Base-by-base conservation (phyloP, 2,888 invertebrate species). In the Zygothrica quintamaculata region DNA sequence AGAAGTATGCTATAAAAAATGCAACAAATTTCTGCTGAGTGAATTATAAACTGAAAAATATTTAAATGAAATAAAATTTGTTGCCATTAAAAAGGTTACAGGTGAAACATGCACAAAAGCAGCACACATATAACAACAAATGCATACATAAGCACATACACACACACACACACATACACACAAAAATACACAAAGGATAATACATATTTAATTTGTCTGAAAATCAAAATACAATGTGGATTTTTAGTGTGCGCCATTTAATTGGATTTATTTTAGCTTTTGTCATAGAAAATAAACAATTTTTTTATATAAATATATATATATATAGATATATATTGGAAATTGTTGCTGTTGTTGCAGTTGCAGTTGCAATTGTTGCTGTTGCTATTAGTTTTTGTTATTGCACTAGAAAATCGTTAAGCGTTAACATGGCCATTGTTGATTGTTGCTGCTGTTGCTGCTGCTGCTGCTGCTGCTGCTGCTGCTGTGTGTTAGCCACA, bases 351-450 rank as follows among this genome's bases (percentile, higher is more conserved):
- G 5, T 13, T 34, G 34, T 1, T 15, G 8, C 22, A 3, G 18
- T 5, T 5, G 18, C 22, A 5, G 5, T 39, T 42, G 9, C 1
- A 12, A 2, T 59, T 36, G 37, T 26, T 36, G 39, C n/a, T 36
- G 36, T 52, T 69, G 43, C 46, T 33, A 34, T 37, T 40, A 52
- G 13, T 42, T 61, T 52, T 37, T 57, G 43, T 12, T 47, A 25
- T 29, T 37, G 78, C 79, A 85, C 82, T 85, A 81, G 65, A 81
- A 77, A 85, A 69, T 81, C 82, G 77, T 75, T 71, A 58, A 46
- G 72, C 76, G 73, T 72, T 65, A 72, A 72, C 65, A 16, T 57
- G 50, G 37, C 55, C 34, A 50, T 74, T 70, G 68, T 60, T 67
- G 52, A 42, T 46, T 22, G 47, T 44, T 36, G 26, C 26, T 39